A percentile compares a stretch with the other conserved stretches of the same genome.
Evolutionary conservation across 2,888 invertebrate species (phyloP).

Genomic region (Notodromas monacha): DNA sequence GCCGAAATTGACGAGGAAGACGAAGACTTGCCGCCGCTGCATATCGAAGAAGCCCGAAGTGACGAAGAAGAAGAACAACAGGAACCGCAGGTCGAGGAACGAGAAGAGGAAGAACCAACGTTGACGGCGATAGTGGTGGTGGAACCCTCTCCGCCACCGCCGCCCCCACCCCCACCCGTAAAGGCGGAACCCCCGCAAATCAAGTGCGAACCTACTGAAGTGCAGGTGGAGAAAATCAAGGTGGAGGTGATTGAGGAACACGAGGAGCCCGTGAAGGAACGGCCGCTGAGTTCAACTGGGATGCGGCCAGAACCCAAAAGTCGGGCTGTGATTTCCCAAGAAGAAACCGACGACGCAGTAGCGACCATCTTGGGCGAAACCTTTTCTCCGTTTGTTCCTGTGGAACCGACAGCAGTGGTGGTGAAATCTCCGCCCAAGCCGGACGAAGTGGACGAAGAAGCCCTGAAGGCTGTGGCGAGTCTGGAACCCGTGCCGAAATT

Average conservation of each 20-base stretch:
- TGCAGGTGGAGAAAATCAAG: not conserved
- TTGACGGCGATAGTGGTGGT: no score
- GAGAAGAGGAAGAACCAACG: no score
- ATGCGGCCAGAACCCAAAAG: conserved; percentile 30
- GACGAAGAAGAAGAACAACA: no score
- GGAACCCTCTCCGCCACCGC: not conserved
- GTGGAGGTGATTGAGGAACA: not conserved
- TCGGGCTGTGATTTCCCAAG: conserved; percentile 50
- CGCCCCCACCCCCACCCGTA: not conserved
- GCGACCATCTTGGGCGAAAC: conserved; percentile 57
- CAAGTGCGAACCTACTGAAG: not conserved
- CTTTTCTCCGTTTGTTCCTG: conserved; percentile 18
- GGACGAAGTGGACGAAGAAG: conserved; percentile 30
- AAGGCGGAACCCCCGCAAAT: not conserved
- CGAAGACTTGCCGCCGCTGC: no score
- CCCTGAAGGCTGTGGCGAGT: conserved; percentile 49
- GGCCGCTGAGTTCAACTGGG: conserved; percentile 9
- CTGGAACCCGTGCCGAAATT: no score
- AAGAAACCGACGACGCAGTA: conserved; percentile 69
- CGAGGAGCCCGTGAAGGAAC: conserved; percentile 22
- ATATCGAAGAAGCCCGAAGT: no score
- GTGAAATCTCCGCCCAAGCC: conserved; percentile 15
- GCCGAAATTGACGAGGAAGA: no score
- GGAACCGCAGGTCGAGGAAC: no score
- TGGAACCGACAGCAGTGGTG: conserved; percentile 8